These are phyloP conservation scores for Nemopilema nomurai DNA, from an alignment of 30 jellyfish, hydroid and myxozoan genomes.

Conservation along the genomic window DNA sequence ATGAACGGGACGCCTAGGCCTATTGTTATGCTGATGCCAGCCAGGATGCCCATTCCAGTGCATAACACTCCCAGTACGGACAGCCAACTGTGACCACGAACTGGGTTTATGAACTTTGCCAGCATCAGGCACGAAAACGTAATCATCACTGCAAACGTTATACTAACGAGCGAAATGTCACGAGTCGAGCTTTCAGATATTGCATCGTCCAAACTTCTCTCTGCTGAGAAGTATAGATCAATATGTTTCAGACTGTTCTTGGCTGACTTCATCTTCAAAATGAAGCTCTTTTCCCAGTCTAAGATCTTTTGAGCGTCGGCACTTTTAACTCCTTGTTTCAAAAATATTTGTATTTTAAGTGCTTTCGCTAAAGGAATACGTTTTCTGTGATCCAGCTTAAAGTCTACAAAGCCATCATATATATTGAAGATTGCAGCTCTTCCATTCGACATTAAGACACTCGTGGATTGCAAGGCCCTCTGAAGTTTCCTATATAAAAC, in stretches of 20 bases:
- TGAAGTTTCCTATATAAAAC: slow-evolving; percentile 8
- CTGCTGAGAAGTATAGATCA: slow-evolving; percentile 31
- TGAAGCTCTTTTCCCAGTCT: slow-evolving; percentile 59
- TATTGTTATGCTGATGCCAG: slow-evolving; percentile 66
- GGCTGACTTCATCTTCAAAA: slow-evolving; percentile 22
- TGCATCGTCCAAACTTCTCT: slow-evolving; percentile 77
- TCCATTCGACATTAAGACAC: slow-evolving; percentile 66
- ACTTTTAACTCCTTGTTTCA: slow-evolving; percentile 23
- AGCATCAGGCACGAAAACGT: slow-evolving; percentile 63
- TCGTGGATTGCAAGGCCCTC: slow-evolving; percentile 19
- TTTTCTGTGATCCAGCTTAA: not conserved
- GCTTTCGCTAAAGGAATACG: slow-evolving; percentile 29
- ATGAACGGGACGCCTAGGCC: slow-evolving; percentile 66
- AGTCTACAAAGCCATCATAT: slow-evolving; percentile 40
- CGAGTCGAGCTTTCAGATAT: slow-evolving; percentile 57
- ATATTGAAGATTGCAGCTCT: slow-evolving; percentile 60
- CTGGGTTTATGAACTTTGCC: slow-evolving; percentile 60
- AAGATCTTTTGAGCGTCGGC: slow-evolving; percentile 1
- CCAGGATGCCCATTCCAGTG: slow-evolving; percentile 69
- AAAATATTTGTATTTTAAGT: slow-evolving; percentile 33
- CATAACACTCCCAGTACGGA: slow-evolving; percentile 58
- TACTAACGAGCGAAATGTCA: slow-evolving; percentile 47
- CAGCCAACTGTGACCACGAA: slow-evolving; percentile 72
- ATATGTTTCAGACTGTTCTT: not conserved
- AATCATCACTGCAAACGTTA: slow-evolving; percentile 61